Base-by-base conservation (phyloP, 2,797 vertebrate genomes). In the Sebastes oblongus region DNA sequence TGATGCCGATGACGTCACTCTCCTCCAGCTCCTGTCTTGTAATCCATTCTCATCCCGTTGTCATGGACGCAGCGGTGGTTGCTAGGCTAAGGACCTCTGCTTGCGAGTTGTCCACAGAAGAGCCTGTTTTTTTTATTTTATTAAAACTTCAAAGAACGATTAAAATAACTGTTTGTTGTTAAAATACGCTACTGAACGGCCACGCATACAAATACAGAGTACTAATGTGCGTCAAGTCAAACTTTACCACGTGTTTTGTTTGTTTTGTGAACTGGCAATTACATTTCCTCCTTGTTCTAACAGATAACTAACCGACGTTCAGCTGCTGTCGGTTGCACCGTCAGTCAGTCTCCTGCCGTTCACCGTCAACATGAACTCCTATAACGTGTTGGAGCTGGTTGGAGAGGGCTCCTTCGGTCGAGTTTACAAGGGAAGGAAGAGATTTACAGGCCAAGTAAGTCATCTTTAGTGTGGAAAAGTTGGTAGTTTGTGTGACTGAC, bases 401-500 rank as follows among this genome's bases (percentile, higher is more conserved):
- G 98, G 98, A 18, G 97, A 98, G 85, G 98, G 98, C 16, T 99
- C 97, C 8, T 99, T 97, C 52, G 98, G 98, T 29, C 96, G 96
- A 16, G 98, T 99, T 62, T 96, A 97, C 90, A 99, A 98, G 88
- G 98, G 98, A 32, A 97, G 98, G 13, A 96, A 93, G 84, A 97
- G 89, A 75, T 95, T 91, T 83, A 97, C 95, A 13, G 97, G 97
- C 25, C 97, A 98, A 93, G 98, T 99, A 91, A 94, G 93, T 75
- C 16, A 2, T 5, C 6, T 24, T 73, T 39, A 6, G n/a, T 42
- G 2, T 0, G 2, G 30, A 13, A 5, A 3, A 1, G 58, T 78
- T 58, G 3, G 2, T 27, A 22, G 39, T 2, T 1, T 18, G 66
- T 69, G 22, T 75, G 52, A 1, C 8, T 34, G 11, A 16, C 56